Conservation (phyloP, 2,888 invertebrate genomes). For the Euproctis similis region DNA sequence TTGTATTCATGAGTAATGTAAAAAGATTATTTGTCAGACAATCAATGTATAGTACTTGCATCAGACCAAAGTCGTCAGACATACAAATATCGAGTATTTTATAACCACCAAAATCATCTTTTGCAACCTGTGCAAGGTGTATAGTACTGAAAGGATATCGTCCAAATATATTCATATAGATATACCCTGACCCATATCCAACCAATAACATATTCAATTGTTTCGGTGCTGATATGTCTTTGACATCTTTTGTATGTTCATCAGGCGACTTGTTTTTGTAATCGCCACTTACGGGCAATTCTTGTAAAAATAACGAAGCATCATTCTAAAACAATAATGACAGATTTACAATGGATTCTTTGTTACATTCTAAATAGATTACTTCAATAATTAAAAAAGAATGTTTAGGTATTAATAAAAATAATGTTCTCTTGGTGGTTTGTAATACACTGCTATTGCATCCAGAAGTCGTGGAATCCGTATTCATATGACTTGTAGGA, state of each 20-base stretch:
- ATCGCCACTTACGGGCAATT: slow-evolving; percentile 71
- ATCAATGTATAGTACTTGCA: slow-evolving; percentile 79
- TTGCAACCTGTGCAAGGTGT: slow-evolving; percentile 74
- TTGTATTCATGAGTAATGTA: slow-evolving; percentile 72
- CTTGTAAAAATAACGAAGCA: slow-evolving; percentile 73
- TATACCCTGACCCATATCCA: slow-evolving; percentile 83
- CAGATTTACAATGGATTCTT: too few relatives aligned
- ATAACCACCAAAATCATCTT: slow-evolving; percentile 73
- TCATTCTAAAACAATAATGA: slow-evolving; percentile 53
- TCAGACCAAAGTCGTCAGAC: slow-evolving; percentile 81
- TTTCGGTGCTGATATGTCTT: slow-evolving; percentile 76
- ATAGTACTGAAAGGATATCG: slow-evolving; percentile 87
- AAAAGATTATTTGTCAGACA: slow-evolving; percentile 61
- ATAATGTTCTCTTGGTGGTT: too few relatives aligned
- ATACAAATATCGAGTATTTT: slow-evolving; percentile 79
- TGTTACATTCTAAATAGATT: too few relatives aligned
- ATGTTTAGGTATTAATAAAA: too few relatives aligned
- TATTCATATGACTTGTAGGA: too few relatives aligned
- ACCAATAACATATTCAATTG: slow-evolving; percentile 86
- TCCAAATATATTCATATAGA: slow-evolving; percentile 88
- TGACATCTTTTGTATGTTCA: slow-evolving; percentile 75
- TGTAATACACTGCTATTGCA: too few relatives aligned
- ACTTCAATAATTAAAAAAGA: too few relatives aligned
- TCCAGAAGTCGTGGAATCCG: too few relatives aligned
- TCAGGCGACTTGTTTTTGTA: slow-evolving; percentile 70